phyloP scores from a whole-genome alignment of 2,797 vertebrate genomes.

The Menidia menidia region DNA sequence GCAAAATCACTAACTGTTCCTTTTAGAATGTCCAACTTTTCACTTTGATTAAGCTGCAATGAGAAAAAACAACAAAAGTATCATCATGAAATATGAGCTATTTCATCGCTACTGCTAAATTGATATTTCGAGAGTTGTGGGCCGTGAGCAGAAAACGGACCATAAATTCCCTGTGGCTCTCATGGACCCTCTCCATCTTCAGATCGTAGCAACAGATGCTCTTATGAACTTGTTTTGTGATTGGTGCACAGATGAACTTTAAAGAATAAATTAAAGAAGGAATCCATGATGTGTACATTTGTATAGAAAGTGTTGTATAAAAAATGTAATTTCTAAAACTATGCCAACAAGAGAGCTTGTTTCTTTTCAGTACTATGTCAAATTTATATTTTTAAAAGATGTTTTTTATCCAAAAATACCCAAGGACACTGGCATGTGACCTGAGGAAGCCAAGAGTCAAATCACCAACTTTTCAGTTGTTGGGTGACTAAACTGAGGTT shows the following conservation, averaged over 20 bases:
- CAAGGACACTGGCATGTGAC: no score
- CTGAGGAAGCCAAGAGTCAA: no score
- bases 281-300: not conserved
- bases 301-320: not conserved
- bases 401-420: no score
- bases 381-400: not conserved
- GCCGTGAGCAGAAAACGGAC: conserved; percentile 34
- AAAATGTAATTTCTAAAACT: not conserved
- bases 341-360: not conserved
- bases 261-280: not conserved
- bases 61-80: conserved; percentile 2
- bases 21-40: conserved; percentile 29
- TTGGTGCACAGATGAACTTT: conserved; percentile 43
- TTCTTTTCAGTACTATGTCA: not conserved
- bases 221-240: conserved; percentile 56
- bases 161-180: conserved; percentile 39
- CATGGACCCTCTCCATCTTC: conserved; percentile 47
- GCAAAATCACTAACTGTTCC: conserved; percentile 32
- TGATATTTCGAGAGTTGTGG: conserved; percentile 22
- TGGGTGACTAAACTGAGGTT: no score
- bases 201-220: conserved; percentile 56
- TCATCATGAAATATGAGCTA: not conserved
- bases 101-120: not conserved
- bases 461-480: no score
- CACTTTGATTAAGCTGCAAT: conserved; percentile 19